Conservation (phyloP, 2,888 invertebrate genomes). For the Shargacucullia verbasci region DNA sequence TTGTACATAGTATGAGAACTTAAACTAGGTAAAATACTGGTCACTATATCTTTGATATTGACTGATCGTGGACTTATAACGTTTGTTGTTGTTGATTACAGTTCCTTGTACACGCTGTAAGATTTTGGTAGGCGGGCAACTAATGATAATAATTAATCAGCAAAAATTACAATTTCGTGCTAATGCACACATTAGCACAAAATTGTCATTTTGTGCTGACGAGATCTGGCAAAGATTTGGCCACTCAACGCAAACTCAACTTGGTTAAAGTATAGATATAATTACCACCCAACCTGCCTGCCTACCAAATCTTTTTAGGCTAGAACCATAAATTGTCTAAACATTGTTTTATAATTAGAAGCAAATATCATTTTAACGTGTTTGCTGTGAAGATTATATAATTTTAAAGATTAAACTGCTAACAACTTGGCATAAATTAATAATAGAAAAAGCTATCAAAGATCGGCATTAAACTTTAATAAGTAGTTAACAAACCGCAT, state of each 20-base stretch:
- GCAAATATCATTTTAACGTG: constrained; percentile 13
- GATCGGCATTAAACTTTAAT: constrained; percentile 43
- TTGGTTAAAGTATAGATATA: too few species aligned
- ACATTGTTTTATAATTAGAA: constrained; percentile 10
- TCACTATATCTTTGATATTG: constrained; percentile 43
- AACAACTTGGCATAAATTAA: constrained; percentile 21
- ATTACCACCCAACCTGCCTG: too few species aligned
- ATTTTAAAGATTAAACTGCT: constrained; percentile 13
- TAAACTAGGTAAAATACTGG: constrained; percentile 57
- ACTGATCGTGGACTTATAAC: constrained; percentile 20
- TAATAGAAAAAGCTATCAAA: constrained; percentile 25
- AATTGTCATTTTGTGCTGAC: too few species aligned
- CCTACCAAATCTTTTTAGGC: too few species aligned
- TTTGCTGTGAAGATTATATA: constrained; percentile 7
- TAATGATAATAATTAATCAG: too few species aligned
- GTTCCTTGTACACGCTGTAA: constrained; percentile 9
- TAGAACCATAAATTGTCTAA: constrained; percentile 34
- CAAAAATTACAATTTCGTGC: too few species aligned
- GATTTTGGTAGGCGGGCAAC: too few species aligned
- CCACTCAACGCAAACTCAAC: too few species aligned
- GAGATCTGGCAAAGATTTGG: too few species aligned
- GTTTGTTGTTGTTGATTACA: constrained; percentile 12
- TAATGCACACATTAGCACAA: too few species aligned
- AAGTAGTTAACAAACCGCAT: constrained; percentile 62
- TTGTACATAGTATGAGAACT: constrained; percentile 39